Conservation (phyloP, 2,888 invertebrate species). For the Blastobasis lacticolella region DNA sequence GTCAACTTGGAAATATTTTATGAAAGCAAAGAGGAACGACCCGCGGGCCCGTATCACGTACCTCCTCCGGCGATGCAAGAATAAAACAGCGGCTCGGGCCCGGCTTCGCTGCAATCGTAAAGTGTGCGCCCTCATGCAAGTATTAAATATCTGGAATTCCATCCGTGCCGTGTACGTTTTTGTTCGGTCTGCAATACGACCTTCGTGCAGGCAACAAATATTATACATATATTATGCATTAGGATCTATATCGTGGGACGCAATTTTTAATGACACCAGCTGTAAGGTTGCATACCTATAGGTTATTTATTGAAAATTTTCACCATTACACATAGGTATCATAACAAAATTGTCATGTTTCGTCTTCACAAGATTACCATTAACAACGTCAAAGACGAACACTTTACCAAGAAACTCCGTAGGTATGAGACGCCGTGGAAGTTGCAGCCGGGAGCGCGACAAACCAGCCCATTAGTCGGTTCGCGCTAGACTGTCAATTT, state of each 20-base stretch:
- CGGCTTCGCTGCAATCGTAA: conserved; percentile 47
- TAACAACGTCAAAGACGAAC: too few species aligned
- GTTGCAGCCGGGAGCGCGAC: conserved; percentile 17
- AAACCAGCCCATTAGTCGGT: conserved; percentile 39
- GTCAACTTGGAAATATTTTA: conserved; percentile 59
- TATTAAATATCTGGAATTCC: conserved; percentile 43
- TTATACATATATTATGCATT: too few species aligned
- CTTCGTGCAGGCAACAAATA: too few species aligned
- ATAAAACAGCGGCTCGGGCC: conserved; percentile 56
- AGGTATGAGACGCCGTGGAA: too few species aligned
- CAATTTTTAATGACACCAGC: too few species aligned
- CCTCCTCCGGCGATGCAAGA: conserved; percentile 41
- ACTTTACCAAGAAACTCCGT: too few species aligned
- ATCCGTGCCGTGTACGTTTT: conserved; percentile 23
- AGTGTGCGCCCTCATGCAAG: conserved; percentile 44
- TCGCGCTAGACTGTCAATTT: conserved; percentile 44
- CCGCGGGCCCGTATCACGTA: conserved; percentile 47
- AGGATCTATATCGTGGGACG: too few species aligned
- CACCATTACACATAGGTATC: too few species aligned
- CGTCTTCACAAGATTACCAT: too few species aligned
- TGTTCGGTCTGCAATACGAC: background rate
- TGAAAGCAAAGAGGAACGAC: conserved; percentile 34
- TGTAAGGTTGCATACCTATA: too few species aligned
- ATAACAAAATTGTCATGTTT: too few species aligned
- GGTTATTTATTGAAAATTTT: too few species aligned